These are phyloP conservation scores for Girardinichthys multiradiatus DNA, from an alignment of 2,113 vertebrate genomes.

Conservation along the genomic window DNA sequence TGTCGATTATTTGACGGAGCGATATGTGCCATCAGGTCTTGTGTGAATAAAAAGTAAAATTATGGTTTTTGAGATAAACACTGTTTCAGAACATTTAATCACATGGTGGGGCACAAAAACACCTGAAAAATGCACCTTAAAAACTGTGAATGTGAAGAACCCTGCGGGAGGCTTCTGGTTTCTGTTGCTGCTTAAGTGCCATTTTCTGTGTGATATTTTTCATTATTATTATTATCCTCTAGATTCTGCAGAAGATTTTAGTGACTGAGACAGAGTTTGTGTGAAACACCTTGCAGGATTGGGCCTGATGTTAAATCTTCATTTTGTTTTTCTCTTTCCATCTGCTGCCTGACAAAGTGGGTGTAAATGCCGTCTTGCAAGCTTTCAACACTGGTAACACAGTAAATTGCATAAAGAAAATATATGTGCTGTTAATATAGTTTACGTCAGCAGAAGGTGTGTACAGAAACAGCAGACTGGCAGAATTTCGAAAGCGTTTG, in stretches of 20 bases:
- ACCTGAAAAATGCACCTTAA: background rate
- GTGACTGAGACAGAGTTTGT: constrained; percentile 15
- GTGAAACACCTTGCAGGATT: constrained; percentile 43
- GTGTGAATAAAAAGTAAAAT: background rate
- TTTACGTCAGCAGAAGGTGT: constrained; percentile 7
- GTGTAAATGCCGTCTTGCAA: constrained; percentile 15
- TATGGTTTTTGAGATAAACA: background rate
- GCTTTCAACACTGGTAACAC: constrained; percentile 16
- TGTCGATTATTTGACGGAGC: background rate
- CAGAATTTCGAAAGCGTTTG: background rate
- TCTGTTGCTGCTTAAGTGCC: background rate
- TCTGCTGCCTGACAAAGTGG: constrained; percentile 11
- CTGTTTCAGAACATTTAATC: too few relatives aligned
- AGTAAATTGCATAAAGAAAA: constrained; percentile 34
- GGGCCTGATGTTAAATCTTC: constrained; percentile 29
- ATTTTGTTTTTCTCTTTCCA: constrained; percentile 23
- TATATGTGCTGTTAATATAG: constrained; percentile 13
- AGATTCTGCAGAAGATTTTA: constrained; percentile 4
- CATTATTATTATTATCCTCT: background rate
- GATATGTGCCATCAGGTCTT: background rate
- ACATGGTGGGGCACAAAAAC: background rate
- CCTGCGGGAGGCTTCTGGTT: background rate
- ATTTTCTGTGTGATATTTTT: background rate
- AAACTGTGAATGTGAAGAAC: background rate
- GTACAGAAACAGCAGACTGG: background rate